Conservation (phyloP, 2,113 vertebrate species). For the Sphyrna mokarran region DNA sequence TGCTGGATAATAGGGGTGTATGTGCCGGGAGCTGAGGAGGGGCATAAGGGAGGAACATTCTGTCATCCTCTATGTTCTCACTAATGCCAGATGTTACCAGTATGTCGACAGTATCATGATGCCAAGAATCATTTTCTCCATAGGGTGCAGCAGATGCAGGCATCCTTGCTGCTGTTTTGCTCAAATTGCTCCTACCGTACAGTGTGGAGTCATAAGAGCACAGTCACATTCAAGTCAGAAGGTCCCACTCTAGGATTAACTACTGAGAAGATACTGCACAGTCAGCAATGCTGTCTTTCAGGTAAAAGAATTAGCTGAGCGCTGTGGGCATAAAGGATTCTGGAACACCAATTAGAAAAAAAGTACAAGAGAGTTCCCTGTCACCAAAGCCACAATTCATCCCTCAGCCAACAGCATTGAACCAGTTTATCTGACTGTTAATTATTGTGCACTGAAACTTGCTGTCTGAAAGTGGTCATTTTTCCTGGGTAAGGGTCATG, state of each 20-base stretch:
- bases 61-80: no score
- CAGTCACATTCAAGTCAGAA: neutral
- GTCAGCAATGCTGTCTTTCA: neutral
- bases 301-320: neutral
- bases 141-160: no score
- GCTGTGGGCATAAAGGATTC: neutral
- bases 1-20: no score
- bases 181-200: no score
- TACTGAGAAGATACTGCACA: neutral
- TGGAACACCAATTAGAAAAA: neutral
- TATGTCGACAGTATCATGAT: no score
- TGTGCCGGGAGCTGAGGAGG: no score
- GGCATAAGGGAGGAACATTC: no score
- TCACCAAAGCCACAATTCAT: neutral
- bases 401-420: neutral
- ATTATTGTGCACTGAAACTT: neutral
- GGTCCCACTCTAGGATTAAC: neutral
- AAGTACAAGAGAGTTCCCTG: neutral
- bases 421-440: neutral
- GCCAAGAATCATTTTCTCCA: no score
- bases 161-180: no score
- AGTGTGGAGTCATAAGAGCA: neutral
- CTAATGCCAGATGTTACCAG: no score
- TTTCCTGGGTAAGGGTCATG: neutral
- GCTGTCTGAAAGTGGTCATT: neutral